These are phyloP conservation scores for Crepidodera aurea DNA, from an alignment of 2,888 invertebrate genomes.

Conservation along the genomic window DNA sequence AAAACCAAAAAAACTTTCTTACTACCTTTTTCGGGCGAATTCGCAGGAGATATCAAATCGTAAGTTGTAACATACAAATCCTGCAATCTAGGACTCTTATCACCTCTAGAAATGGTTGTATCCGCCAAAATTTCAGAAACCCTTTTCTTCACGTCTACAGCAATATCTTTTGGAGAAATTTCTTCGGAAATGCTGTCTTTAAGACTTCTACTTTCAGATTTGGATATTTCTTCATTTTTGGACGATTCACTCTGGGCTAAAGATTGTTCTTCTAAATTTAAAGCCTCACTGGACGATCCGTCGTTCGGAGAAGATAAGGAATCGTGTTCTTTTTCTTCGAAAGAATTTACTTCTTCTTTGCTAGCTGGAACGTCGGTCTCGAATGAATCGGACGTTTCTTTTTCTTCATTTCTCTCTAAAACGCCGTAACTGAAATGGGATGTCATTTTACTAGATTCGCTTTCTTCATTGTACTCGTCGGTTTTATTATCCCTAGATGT, in stretches of 20 bases:
- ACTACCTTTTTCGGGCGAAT: slow-evolving; percentile 56
- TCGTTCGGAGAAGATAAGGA: slow-evolving; percentile 31
- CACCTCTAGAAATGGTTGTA: slow-evolving; percentile 49
- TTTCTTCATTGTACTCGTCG: slow-evolving; percentile 3
- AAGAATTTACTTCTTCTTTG: slow-evolving; percentile 38
- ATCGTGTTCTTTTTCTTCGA: slow-evolving; percentile 42
- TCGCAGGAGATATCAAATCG: slow-evolving; percentile 52
- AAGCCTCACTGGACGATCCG: slow-evolving; percentile 16
- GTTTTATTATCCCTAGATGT: slow-evolving; percentile 10
- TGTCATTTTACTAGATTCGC: slow-evolving; percentile 1
- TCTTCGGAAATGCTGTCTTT: slow-evolving; percentile 20
- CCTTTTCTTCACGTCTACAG: slow-evolving; percentile 54
- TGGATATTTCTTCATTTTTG: slow-evolving; percentile 5
- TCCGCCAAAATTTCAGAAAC: slow-evolving; percentile 59
- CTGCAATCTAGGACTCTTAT: slow-evolving; percentile 57
- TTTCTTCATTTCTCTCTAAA: slow-evolving; percentile 28
- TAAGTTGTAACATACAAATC: slow-evolving; percentile 59
- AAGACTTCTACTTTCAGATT: not conserved
- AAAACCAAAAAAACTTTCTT: slow-evolving; percentile 3
- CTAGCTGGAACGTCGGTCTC: slow-evolving; percentile 21
- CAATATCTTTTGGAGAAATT: slow-evolving; percentile 26
- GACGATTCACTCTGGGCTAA: not conserved
- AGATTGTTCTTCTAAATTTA: slow-evolving; percentile 12
- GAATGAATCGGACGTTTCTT: not conserved
- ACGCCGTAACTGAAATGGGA: slow-evolving; percentile 38